Evolutionary conservation across 1,140 invertebrate species (phyloP).

Genomic region (Rhagoletis pomonella): DNA sequence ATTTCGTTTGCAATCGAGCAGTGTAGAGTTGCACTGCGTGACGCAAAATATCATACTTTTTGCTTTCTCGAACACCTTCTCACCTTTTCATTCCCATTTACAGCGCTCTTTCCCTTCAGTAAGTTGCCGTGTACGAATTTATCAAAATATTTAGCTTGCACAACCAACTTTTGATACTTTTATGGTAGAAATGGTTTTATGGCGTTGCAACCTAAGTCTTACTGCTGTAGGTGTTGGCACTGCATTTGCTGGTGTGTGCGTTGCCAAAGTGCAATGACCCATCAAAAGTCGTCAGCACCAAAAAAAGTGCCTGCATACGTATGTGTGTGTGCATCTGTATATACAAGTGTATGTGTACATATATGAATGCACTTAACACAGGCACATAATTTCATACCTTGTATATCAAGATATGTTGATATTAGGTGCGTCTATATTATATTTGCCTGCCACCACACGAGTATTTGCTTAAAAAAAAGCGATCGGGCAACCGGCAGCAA

Average conservation of each 20-base stretch:
- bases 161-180: conserved; percentile 22
- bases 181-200: neutral
- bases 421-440: neutral
- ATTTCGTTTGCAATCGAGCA: neutral
- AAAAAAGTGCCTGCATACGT: neutral
- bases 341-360: neutral
- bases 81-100: neutral
- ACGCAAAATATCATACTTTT: neutral
- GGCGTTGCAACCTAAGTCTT: neutral
- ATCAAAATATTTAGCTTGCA: conserved; percentile 45
- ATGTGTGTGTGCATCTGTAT: neutral
- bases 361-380: neutral
- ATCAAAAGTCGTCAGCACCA: conserved; percentile 32
- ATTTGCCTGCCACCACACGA: neutral
- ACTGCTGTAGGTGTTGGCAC: neutral
- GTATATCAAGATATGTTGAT: neutral
- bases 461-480: neutral
- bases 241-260: conserved; percentile 14
- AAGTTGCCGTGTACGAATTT: neutral
- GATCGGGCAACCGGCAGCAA: neutral
- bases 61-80: conserved; percentile 7
- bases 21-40: neutral
- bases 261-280: conserved; percentile 48
- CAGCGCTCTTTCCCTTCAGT: no score
- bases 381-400: neutral